These are phyloP conservation scores for Geococcyx californianus DNA, from an alignment of 2,113 vertebrate genomes.

Conservation along the genomic window DNA sequence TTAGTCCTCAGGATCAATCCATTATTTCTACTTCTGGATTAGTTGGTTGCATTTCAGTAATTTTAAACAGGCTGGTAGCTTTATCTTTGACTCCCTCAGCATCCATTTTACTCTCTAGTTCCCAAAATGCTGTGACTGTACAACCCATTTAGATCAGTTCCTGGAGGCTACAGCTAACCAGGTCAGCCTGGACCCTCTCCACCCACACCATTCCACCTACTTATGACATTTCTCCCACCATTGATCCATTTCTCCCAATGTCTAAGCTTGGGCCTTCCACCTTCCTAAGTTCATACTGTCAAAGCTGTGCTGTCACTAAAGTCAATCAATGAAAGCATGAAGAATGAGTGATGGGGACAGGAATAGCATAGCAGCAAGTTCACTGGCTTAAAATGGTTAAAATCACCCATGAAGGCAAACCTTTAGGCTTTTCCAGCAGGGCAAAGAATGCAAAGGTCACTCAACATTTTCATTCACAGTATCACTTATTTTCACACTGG, in stretches of 20 bases:
- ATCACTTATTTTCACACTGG: background rate
- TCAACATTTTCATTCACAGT: background rate
- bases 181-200: background rate
- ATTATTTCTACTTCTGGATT: background rate
- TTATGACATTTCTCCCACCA: background rate
- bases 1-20: background rate
- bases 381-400: background rate
- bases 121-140: background rate
- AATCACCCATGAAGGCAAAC: background rate
- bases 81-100: background rate
- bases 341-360: background rate
- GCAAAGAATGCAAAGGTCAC: background rate
- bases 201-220: background rate
- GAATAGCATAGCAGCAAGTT: background rate
- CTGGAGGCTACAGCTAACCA: background rate
- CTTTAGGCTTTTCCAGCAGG: background rate
- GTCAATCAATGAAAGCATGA: background rate
- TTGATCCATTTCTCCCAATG: background rate
- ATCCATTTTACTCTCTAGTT: background rate
- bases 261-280: background rate
- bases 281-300: rapidly evolving
- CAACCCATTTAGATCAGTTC: background rate
- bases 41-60: background rate
- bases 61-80: background rate
- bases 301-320: background rate